Base-by-base conservation (phyloP, 1,140 invertebrate species). In the Coenobita brevimanus region DNA sequence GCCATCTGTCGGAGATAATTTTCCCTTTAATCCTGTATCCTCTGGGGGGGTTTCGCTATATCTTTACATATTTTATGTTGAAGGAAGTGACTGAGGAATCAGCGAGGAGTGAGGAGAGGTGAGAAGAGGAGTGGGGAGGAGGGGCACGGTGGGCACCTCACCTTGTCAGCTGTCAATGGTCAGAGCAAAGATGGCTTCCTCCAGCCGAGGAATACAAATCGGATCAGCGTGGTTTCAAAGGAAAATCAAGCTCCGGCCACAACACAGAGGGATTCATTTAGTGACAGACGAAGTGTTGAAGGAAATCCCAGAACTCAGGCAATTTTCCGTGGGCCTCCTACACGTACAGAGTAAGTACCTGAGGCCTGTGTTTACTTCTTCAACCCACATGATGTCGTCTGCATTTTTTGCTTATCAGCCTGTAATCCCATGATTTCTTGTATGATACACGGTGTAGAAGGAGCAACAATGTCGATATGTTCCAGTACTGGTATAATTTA, bases 221-320 rank as follows among this genome's bases (percentile, higher is more conserved):
- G 92, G 96, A 93, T 97, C 96, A 92, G 97, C 97, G 93, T 99
- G 97, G 97, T 97, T 98, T 95, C 97, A 99, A 94, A 96, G 96
- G 93, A 98, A 98, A 94, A 96, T 99, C 92, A 98, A 98, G 93
- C 94, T 99, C 92, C 95, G 97, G 92, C 97, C 97, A 91, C 97
- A 98, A 93, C 97, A 97, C 93, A 95, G 97, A 93, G 97, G 97
- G 91, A 97, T 98, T 91, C 98, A 98, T 94, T 94, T 98, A 91
- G 97, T 99, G 91, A 98, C 97, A 79, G 97, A 98, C 93, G 97
- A 98, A 94, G 97, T 99, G 91, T 94, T 98, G 50, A 95, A 96
- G 93, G 96, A 97, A 94, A 95, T 98, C 93, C 97, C 97, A 36
- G 97, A 99, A 93, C 94, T 99, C 92, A 95, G 95, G 92, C 96